Conservation (phyloP, 2,888 invertebrate species). For the Drosophila kanekoi region DNA sequence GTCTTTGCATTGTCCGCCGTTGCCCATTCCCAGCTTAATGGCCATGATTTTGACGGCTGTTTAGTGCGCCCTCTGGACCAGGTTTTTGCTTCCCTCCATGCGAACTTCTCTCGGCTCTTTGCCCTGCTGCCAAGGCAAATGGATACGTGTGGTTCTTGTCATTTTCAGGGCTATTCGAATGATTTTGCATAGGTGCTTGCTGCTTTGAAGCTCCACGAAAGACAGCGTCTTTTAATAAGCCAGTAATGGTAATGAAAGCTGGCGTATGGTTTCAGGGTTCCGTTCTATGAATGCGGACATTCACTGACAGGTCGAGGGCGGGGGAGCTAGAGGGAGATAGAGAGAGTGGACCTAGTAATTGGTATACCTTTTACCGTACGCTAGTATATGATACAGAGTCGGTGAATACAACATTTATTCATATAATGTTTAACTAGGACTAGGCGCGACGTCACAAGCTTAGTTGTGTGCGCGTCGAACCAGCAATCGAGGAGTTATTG, state of each 20-base stretch:
- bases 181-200: conserved; percentile 37
- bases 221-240: conserved; percentile 73
- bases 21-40: conserved; percentile 72
- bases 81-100: too few species aligned
- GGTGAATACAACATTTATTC: too few species aligned
- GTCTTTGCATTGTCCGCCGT: conserved; percentile 62
- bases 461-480: too few species aligned
- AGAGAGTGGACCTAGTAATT: too few species aligned
- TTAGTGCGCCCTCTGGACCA: conserved; percentile 51
- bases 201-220: conserved; percentile 18
- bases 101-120: conserved; percentile 12
- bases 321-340: too few species aligned
- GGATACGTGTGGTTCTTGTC: conserved; percentile 48
- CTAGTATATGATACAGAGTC: too few species aligned
- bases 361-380: too few species aligned
- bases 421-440: too few species aligned
- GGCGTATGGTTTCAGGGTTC: conserved; percentile 44
- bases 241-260: conserved; percentile 61
- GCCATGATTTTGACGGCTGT: conserved; percentile 83
- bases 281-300: conserved; percentile 3
- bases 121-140: conserved; percentile 53
- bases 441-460: too few species aligned
- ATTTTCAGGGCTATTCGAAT: conserved; percentile 36
- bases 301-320: neutral
- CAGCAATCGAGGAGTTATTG: too few species aligned